These are phyloP conservation scores for Balanococcus diminutus DNA, from an alignment of 2,888 invertebrate genomes.

Conservation along the genomic window DNA sequence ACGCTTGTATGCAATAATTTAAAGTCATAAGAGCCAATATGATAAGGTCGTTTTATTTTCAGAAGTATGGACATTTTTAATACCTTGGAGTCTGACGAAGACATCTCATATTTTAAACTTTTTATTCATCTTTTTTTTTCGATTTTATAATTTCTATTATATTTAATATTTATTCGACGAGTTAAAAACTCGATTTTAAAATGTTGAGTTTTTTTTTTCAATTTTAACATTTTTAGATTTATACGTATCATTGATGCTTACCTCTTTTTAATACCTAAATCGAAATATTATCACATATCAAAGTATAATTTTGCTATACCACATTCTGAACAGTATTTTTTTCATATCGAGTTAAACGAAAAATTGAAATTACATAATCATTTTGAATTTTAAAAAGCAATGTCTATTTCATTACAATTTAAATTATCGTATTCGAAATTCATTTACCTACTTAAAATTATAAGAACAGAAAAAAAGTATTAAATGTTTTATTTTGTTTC, in stretches of 20 bases:
- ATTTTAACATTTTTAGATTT: not conserved
- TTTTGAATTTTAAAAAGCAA: not conserved
- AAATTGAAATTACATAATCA: not conserved
- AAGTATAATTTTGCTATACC: not conserved
- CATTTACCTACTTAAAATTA: not conserved
- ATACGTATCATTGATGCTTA: not conserved
- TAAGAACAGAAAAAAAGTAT: not conserved
- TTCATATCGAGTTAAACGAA: not conserved
- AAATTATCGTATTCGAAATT: not conserved
- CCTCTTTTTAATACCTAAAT: not conserved
- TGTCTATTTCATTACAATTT: not conserved
- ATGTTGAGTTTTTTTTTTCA: not conserved
- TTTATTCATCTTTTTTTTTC: not conserved
- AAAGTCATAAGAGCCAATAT: not conserved
- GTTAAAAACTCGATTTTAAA: not conserved
- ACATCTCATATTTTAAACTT: not conserved
- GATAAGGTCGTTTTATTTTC: slow-evolving; percentile 8
- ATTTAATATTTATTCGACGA: not conserved
- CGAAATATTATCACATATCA: not conserved
- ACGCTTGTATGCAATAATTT: slow-evolving; percentile 22
- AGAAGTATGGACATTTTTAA: not conserved
- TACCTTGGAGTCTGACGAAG: not conserved
- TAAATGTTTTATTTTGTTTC: not conserved
- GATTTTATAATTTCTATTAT: not conserved
- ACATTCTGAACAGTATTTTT: not conserved